phyloP scores from a whole-genome alignment of 2,113 vertebrate species.

The Cercocebus atys region DNA sequence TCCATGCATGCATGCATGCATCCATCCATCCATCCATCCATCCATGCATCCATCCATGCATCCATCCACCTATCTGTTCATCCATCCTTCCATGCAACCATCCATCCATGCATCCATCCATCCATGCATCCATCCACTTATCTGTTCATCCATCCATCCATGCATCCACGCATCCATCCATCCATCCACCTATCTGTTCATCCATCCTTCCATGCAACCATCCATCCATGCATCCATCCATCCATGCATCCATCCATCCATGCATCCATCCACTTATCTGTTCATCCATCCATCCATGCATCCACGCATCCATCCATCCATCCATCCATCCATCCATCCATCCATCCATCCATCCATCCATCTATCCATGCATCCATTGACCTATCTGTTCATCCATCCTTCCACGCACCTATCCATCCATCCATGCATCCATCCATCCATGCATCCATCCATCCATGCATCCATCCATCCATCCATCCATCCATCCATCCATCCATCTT shows the following conservation, averaged over 20 bases:
- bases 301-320: rapidly evolving
- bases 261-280: no score
- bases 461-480: neutral
- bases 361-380: rapidly evolving
- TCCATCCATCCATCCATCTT: neutral
- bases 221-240: rapidly evolving
- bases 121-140: rapidly evolving
- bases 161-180: no score
- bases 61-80: rapidly evolving
- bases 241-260: rapidly evolving
- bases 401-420: rapidly evolving
- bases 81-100: rapidly evolving
- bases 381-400: no score
- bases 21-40: no score
- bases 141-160: rapidly evolving
- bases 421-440: no score
- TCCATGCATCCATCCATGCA: rapidly evolving
- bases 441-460: rapidly evolving
- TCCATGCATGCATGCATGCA: no score
- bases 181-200: no score
- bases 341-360: rapidly evolving
- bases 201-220: no score
- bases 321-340: rapidly evolving
- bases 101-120: rapidly evolving
- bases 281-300: rapidly evolving